Evolutionary conservation across 1,140 invertebrate genomes (phyloP), one percentile per base, ranked within the genome.

Genomic region (Hirudo medicinalis): DNA sequence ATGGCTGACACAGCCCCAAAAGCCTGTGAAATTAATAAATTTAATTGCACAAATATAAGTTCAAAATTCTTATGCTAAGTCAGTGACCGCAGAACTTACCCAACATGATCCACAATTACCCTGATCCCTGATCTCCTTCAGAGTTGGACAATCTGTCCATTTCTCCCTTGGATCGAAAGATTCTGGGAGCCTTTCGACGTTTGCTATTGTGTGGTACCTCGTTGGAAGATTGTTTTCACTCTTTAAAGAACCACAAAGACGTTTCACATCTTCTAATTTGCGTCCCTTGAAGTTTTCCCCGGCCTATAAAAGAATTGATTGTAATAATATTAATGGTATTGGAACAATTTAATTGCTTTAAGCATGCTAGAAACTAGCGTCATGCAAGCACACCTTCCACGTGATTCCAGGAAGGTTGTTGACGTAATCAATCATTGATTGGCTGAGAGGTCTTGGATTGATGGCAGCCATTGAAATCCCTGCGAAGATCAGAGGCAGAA

Each of bases 1-100:
- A 96, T 95, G 0, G 92, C 89, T 82, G 92, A 91, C 0, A 91
- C 91, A n/a, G 92, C 91, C 63, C 90, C 92, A 81, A 93, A 91
- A 9, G 91, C 91, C 89, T 89, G 32, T 60, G 9, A 25, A 69
- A 36, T 55, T 36, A 53, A 29, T n/a, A 57, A 25, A 75, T 54
- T 27, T 60, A 32, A 27, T 13, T 8, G 66, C 20, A 19, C 15
- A n/a, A 49, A 32, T 32, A 49, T 49, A 22, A 55, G n/a, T 29
- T 67, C 19, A 54, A 68, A 13, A 15, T 49, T 49, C 32, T 36
- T 36, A 36, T 36, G 32, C 32, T 3, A 36, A 36, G 43, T 49
- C 11, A 49, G 15, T 17, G 15, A 17, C 15, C 13, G 5, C 43
- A 13, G 17, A 53, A 71, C 76, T 74, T 76, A 84, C 82, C 82